A percentile compares a stretch with the other conserved stretches of the same genome.
phyloP scores from a whole-genome alignment of 2,888 invertebrate genomes.

The Leucophenga montana region DNA sequence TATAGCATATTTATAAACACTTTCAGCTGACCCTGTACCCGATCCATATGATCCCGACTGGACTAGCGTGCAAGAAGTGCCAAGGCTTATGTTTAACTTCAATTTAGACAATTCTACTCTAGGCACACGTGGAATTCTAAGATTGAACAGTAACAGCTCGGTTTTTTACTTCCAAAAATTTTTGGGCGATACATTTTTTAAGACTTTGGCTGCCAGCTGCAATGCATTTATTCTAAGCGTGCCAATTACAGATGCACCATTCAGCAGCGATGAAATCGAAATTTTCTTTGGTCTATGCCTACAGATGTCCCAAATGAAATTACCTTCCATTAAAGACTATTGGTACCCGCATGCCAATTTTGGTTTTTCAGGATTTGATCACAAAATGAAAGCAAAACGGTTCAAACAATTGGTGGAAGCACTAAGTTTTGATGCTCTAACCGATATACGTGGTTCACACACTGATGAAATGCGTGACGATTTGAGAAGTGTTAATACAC shows the following conservation, averaged over 20 bases:
- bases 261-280: conserved; percentile 44
- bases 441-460: too few species aligned
- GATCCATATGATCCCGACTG: conserved; percentile 58
- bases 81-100: conserved; percentile 51
- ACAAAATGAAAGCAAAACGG: conserved; percentile 48
- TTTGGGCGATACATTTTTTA: conserved; percentile 29
- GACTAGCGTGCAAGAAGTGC: conserved; percentile 41
- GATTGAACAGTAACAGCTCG: conserved; percentile 31
- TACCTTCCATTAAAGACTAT: conserved; percentile 49
- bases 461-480: too few species aligned
- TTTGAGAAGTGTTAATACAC: conserved; percentile 31
- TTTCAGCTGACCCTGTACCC: background rate
- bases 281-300: conserved; percentile 53
- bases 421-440: conserved; percentile 49
- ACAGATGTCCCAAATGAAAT: conserved; percentile 51
- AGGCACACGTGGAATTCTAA: conserved; percentile 41
- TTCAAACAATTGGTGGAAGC: conserved; percentile 46
- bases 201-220: conserved; percentile 14
- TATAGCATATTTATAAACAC: too few species aligned
- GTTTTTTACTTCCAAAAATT: conserved; percentile 49
- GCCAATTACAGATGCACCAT: too few species aligned
- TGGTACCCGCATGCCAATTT: conserved; percentile 45
- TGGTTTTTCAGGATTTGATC: conserved; percentile 51
- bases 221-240: conserved; percentile 36
- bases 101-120: conserved; percentile 32